Evolutionary conservation across 2,113 vertebrate species (phyloP).

Genomic region (Stomatorhinus ivindoensis): DNA sequence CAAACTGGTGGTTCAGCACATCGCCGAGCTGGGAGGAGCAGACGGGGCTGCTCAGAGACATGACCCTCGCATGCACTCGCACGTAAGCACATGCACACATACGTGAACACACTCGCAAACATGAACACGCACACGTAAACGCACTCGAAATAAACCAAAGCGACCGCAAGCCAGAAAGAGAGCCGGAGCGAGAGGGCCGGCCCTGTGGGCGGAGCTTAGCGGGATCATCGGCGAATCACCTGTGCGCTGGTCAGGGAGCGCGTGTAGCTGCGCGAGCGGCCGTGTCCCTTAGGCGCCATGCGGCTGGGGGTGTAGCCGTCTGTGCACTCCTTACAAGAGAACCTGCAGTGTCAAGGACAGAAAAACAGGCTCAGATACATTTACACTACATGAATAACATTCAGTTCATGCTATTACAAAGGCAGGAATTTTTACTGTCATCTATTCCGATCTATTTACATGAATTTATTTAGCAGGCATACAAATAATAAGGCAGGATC

Average conservation of each 20-base stretch:
- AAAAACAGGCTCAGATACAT: constrained; percentile 22
- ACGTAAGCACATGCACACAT: neutral
- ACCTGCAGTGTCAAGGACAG: constrained; percentile 46
- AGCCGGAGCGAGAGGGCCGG: neutral
- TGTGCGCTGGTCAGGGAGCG: constrained; percentile 92
- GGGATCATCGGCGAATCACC: constrained; percentile 54
- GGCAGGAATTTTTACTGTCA: constrained; percentile 12
- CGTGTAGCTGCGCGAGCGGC: constrained; percentile 81
- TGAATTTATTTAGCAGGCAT: neutral
- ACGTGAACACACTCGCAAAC: neutral
- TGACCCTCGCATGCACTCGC: neutral
- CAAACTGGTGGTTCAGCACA: constrained; percentile 84
- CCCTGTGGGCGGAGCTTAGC: neutral
- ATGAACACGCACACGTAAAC: neutral
- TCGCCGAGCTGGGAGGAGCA: constrained; percentile 71
- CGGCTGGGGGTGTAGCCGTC: constrained; percentile 77
- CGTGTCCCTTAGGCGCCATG: constrained; percentile 79
- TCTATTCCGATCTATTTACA: neutral
- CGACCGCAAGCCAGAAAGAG: neutral
- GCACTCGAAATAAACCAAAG: neutral
- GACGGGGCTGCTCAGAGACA: neutral
- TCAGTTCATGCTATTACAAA: neutral
- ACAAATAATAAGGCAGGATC: neutral
- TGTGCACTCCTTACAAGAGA: constrained; percentile 75
- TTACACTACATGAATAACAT: neutral